Evolutionary conservation across 1,140 invertebrate genomes (phyloP), one percentile per base, ranked within the genome.

Genomic region (Andrena cerasifolii): DNA sequence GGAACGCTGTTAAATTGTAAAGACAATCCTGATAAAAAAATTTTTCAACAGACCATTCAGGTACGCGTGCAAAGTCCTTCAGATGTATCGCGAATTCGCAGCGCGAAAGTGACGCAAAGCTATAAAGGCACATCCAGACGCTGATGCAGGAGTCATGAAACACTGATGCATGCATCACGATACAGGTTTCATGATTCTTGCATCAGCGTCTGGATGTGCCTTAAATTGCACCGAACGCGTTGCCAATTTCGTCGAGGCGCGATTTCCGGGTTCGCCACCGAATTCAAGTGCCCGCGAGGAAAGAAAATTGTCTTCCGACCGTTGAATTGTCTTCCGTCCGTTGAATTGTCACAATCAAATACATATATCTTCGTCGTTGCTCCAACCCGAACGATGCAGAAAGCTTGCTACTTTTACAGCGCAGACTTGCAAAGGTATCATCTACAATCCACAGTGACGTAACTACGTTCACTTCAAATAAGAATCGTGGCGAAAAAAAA

Each of bases 281-380:
- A 16, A 28, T 28, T 43, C 1, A 14, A 16, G 2, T 33, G 16
- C 18, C 24, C n/a, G 7, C n/a, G 24, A 16, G 5, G 21, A 24
- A 24, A 43, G 14, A 65, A 54, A 66, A 67, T 0, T n/a, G 43
- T 67, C 49, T 54, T 74, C 62, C 36, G 28, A 43, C 10, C n/a
- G 40, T 56, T 47, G 26, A 67, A 26, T 7, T 24, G 18, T 12
- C 68, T 54, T 74, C 62, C 36, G 28, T 31, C 10, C n/a, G 40
- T 56, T 47, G 26, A 67, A 26, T 7, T 24, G 18, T 12, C 68
- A 58, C 1, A 18, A 26, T 56, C 16, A 56, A 53, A 66, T 3
- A 21, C 21, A 31, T 18, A 21, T 31, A 31, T 18, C n/a, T 0
- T 36, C 26, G 40, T 33, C 49, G 8, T 7, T 24, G 53, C 12